Percentiles rank a stretch among this genome's conserved stretches.
Evolutionary conservation across 2,797 vertebrate species (phyloP).

Genomic region (Micromesistius poutassou): DNA sequence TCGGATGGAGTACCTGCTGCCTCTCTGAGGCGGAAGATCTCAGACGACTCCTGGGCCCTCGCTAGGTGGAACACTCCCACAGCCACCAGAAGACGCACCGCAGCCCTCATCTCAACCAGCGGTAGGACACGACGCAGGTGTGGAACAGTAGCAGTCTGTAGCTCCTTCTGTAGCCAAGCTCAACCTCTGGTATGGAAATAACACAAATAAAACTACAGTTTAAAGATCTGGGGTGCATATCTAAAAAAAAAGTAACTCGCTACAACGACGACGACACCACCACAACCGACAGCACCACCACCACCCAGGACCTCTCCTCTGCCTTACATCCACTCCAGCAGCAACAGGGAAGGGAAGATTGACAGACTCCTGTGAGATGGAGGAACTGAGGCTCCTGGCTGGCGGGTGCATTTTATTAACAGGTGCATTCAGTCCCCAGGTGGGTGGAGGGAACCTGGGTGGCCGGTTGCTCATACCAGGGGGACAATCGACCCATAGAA

Average conservation of each 20-base stretch:
- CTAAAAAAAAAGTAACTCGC: neutral
- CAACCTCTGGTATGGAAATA: neutral
- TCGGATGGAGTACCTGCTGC: constrained; percentile 38
- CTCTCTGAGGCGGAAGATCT: constrained; percentile 20
- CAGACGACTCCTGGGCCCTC: neutral
- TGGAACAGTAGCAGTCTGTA: neutral
- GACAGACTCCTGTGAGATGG: neutral
- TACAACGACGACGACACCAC: neutral
- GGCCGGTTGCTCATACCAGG: neutral
- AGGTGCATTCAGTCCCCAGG: neutral
- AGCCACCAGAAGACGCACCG: constrained; percentile 27
- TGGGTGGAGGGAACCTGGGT: neutral
- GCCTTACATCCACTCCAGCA: neutral
- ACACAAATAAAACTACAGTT: neutral
- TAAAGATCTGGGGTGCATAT: neutral
- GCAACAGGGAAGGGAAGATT: neutral
- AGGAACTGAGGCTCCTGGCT: neutral
- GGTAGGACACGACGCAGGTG: neutral
- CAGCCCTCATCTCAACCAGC: constrained; percentile 33
- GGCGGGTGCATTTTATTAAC: neutral
- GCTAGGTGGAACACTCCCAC: constrained; percentile 37
- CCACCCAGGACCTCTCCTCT: neutral
- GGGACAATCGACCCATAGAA: neutral
- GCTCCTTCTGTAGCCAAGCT: too few species aligned
- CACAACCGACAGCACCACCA: neutral